A percentile compares a stretch with the other conserved stretches of the same genome.
These are phyloP conservation scores for Pogonus chalceus DNA, from an alignment of 1,140 invertebrate genomes.

Conservation along the genomic window DNA sequence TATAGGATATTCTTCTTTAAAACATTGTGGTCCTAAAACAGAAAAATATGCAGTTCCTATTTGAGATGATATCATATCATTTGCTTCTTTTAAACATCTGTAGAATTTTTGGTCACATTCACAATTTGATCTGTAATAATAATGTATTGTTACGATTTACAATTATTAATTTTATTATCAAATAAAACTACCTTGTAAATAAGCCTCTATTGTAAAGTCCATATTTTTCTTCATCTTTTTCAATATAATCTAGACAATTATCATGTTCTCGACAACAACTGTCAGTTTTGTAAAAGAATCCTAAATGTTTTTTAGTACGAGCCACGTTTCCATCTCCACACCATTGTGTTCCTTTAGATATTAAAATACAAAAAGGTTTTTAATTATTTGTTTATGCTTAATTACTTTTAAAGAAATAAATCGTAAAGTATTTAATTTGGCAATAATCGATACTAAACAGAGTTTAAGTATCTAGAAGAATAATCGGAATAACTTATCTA, in stretches of 20 bases:
- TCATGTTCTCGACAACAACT: slow-evolving; percentile 41
- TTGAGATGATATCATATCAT: slow-evolving; percentile 36
- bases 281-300: slow-evolving; percentile 39
- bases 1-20: slow-evolving; percentile 39
- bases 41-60: slow-evolving; percentile 48
- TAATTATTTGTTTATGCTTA: no score
- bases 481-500: no score
- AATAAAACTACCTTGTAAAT: slow-evolving; percentile 35
- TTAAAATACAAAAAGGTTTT: no score
- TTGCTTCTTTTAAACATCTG: slow-evolving; percentile 40
- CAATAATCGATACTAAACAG: no score
- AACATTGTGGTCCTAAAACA: slow-evolving; percentile 45
- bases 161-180: slow-evolving; percentile 9
- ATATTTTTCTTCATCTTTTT: slow-evolving; percentile 11
- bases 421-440: background rate
- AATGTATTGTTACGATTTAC: slow-evolving; percentile 10
- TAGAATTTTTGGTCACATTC: slow-evolving; percentile 45
- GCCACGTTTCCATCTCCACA: slow-evolving; percentile 46
- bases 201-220: slow-evolving; percentile 36
- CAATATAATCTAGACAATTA: slow-evolving; percentile 24
- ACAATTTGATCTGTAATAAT: slow-evolving; percentile 44
- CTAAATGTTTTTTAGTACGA: slow-evolving; percentile 36
- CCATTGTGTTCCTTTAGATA: slow-evolving; percentile 42
- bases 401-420: background rate
- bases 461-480: no score